Conservation (phyloP, 2,888 invertebrate species). For the Pteria penguin region DNA sequence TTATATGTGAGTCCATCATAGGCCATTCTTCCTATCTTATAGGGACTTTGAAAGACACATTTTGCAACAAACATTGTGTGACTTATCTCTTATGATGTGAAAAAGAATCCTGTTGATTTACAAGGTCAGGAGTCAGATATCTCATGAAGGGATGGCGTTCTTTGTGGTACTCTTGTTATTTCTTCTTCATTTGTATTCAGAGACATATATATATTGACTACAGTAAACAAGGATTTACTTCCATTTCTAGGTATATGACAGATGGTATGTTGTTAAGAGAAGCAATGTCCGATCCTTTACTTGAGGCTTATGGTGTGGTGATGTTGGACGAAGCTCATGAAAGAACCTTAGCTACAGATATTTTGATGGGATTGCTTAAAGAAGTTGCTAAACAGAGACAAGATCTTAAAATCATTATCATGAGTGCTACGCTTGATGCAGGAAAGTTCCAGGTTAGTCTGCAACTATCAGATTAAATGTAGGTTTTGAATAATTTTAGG, state of each 20-base stretch:
- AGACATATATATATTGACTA: too few species aligned
- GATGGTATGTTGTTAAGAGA: slow-evolving; percentile 99
- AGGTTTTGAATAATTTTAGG: neutral
- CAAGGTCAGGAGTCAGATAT: too few species aligned
- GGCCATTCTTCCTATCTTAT: too few species aligned
- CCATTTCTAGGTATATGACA: slow-evolving; percentile 91
- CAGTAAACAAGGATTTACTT: too few species aligned
- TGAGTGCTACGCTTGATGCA: slow-evolving; percentile 99
- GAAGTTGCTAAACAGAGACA: slow-evolving; percentile 95
- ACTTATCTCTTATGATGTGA: too few species aligned
- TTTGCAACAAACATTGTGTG: too few species aligned
- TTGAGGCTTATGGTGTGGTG: slow-evolving; percentile 97
- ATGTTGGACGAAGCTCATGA: slow-evolving; percentile 99
- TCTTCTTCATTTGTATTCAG: too few species aligned
- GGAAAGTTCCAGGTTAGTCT: slow-evolving; percentile 92
- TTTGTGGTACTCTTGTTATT: too few species aligned
- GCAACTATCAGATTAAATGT: neutral
- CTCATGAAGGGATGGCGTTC: too few species aligned
- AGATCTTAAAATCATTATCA: slow-evolving; percentile 97
- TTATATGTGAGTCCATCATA: too few species aligned
- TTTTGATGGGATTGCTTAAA: slow-evolving; percentile 97
- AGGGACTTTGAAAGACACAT: too few species aligned
- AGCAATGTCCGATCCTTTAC: slow-evolving; percentile 99
- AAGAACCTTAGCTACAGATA: slow-evolving; percentile 98
- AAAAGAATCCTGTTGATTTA: too few species aligned